Conservation (phyloP, 2,113 vertebrate species). For the Peromyscus polionotus region DNA sequence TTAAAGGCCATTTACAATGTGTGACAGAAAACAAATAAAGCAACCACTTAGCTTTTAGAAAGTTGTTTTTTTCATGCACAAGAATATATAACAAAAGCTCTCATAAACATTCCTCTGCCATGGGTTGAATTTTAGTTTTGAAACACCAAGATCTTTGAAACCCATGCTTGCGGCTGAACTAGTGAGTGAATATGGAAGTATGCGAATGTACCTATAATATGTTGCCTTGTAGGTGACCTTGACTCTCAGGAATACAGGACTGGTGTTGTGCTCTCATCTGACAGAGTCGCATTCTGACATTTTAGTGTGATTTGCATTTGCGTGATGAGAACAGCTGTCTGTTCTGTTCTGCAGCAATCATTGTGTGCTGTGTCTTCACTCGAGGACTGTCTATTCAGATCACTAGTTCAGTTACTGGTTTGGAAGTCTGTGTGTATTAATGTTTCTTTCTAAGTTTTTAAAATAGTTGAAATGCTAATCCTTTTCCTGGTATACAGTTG, state of each 20-base stretch:
- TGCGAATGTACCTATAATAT: not conserved
- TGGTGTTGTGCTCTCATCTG: not conserved
- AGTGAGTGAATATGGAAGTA: not conserved
- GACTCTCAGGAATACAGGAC: not conserved
- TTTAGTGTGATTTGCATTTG: not conserved
- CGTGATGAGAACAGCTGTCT: not conserved
- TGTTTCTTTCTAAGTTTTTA: not conserved
- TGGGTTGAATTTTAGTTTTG: conserved; percentile 44
- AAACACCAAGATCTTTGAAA: conserved; percentile 11
- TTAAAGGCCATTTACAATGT: conserved; percentile 78
- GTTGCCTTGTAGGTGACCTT: not conserved
- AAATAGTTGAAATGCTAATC: not conserved
- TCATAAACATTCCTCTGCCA: not conserved
- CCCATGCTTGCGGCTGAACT: not conserved
- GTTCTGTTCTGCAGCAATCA: not conserved
- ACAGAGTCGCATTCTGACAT: not conserved
- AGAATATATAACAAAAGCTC: conserved; percentile 54
- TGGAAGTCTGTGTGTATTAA: not conserved
- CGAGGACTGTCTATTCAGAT: not conserved
- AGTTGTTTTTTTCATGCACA: conserved; percentile 35
- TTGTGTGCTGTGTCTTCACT: not conserved
- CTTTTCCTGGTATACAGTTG: not conserved
- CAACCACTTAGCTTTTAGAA: conserved; percentile 64
- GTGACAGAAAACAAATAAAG: conserved; percentile 79
- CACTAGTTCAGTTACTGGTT: not conserved